Percentiles rank a stretch among this genome's conserved stretches.
These are phyloP conservation scores for Dendroctonus ponderosae DNA, from an alignment of 1,140 invertebrate genomes.

Conservation along the genomic window DNA sequence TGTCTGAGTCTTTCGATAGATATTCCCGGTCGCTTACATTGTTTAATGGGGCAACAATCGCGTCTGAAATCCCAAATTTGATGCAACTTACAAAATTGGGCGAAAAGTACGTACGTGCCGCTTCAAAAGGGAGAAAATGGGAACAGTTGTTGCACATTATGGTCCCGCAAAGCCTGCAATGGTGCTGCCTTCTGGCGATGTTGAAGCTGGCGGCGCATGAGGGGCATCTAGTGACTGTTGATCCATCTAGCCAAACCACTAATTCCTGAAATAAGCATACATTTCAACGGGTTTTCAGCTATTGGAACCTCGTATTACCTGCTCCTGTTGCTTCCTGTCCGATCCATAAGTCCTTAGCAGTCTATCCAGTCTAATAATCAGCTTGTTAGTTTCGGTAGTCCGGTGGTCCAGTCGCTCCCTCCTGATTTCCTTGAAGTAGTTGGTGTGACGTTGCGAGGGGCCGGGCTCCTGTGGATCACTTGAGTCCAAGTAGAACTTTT, in stretches of 20 bases:
- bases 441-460: constrained; percentile 65
- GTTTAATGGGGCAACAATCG: constrained; percentile 43
- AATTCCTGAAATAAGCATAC: constrained; percentile 52
- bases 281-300: not conserved
- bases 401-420: constrained; percentile 73
- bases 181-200: constrained; percentile 86
- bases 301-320: constrained; percentile 37
- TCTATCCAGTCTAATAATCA: constrained; percentile 91
- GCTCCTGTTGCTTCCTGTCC: constrained; percentile 79
- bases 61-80: constrained; percentile 34
- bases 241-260: constrained; percentile 92
- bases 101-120: constrained; percentile 71
- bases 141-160: constrained; percentile 95
- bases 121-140: constrained; percentile 76
- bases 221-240: constrained; percentile 85
- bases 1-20: constrained; percentile 50
- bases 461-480: constrained; percentile 68
- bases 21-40: constrained; percentile 36
- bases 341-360: constrained; percentile 76
- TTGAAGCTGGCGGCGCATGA: constrained; percentile 87
- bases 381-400: constrained; percentile 92
- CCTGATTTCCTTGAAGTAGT: constrained; percentile 73
- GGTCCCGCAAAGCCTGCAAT: constrained; percentile 93
- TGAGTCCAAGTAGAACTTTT: constrained; percentile 42
- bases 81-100: not conserved